These are phyloP conservation scores for Plebejus anna DNA, from an alignment of 2,888 invertebrate species.

Conservation along the genomic window DNA sequence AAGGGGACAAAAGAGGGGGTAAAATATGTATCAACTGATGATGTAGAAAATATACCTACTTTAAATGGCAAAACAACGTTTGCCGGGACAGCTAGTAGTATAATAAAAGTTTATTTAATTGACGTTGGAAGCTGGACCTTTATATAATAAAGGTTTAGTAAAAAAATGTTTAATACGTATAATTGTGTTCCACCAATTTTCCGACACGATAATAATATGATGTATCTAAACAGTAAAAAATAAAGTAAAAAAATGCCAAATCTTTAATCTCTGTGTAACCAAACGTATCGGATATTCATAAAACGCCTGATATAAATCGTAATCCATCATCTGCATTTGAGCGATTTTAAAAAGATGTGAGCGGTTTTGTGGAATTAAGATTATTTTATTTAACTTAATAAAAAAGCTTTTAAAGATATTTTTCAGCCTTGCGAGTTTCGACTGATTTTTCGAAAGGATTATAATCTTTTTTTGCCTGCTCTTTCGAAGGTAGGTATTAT, in stretches of 20 bases:
- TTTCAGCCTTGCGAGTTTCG: not conserved
- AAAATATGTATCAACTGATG: no score
- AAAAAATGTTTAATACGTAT: no score
- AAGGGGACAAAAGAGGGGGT: no score
- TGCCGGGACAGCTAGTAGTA: no score
- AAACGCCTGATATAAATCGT: not conserved
- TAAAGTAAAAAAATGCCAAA: not conserved
- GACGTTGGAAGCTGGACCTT: no score
- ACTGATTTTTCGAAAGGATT: not conserved
- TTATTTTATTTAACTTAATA: not conserved
- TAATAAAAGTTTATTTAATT: no score
- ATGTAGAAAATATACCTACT: no score
- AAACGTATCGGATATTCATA: not conserved
- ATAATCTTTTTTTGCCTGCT: no score
- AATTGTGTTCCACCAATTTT: no score
- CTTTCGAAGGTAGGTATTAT: not conserved
- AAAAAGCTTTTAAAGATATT: not conserved
- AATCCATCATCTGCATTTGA: not conserved
- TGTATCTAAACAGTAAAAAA: not conserved
- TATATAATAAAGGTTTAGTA: no score
- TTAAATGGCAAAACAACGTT: no score
- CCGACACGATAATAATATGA: no score
- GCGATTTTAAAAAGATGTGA: not conserved
- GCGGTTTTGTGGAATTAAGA: not conserved
- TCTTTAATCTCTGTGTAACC: not conserved